These are phyloP conservation scores for Gulo gulo DNA, from an alignment of 2,113 vertebrate species.

Conservation along the genomic window DNA sequence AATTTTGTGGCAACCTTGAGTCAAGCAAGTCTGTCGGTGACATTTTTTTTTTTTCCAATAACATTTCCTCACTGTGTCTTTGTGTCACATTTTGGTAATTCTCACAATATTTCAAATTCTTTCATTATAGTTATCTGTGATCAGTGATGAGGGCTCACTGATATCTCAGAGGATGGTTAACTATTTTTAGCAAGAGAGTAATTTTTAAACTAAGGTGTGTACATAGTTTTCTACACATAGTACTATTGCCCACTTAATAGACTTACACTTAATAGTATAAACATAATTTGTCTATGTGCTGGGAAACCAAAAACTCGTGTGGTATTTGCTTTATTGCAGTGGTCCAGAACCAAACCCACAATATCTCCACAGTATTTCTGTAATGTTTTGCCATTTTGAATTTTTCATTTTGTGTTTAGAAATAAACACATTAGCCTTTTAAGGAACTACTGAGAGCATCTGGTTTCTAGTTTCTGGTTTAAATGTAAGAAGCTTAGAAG, in stretches of 20 bases:
- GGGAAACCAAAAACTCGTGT: not conserved
- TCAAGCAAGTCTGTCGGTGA: not conserved
- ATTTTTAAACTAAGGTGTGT: not conserved
- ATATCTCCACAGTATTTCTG: not conserved
- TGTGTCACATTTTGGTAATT: not conserved
- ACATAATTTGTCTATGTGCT: not conserved
- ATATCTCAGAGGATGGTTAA: not conserved
- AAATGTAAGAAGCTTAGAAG: not conserved
- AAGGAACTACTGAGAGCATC: slow-evolving; percentile 16
- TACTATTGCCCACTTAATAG: not conserved
- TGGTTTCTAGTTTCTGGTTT: not conserved
- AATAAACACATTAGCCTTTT: slow-evolving; percentile 68
- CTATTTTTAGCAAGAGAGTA: not conserved
- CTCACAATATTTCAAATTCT: not conserved
- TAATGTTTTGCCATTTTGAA: slow-evolving; percentile 71
- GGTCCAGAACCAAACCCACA: not conserved
- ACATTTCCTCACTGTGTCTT: not conserved
- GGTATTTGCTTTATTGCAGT: not conserved
- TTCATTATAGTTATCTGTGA: not conserved
- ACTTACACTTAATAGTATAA: not conserved
- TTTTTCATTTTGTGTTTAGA: slow-evolving; percentile 69
- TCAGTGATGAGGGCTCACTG: not conserved
- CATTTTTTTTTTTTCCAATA: not conserved
- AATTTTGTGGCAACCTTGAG: not conserved
- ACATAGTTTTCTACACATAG: not conserved